Conservation (phyloP, 2,113 vertebrate species). For the Mustela lutreola region DNA sequence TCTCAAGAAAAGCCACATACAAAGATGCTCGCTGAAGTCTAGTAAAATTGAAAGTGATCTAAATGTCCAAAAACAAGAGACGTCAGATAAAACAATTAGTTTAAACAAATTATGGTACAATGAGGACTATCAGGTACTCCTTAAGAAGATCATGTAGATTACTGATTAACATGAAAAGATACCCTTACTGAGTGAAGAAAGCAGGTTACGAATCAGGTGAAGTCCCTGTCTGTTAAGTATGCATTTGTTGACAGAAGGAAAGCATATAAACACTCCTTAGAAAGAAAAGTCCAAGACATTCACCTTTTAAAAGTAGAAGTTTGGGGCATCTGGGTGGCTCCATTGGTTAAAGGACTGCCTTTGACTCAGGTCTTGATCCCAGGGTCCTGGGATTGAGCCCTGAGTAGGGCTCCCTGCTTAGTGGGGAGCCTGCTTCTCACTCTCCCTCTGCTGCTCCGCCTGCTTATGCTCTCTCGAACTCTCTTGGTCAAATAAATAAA, state of each 20-base stretch:
- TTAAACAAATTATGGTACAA: conserved; percentile 3
- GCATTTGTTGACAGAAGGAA: not conserved
- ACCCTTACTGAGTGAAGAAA: not conserved
- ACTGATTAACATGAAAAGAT: not conserved
- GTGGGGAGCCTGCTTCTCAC: too few relatives aligned
- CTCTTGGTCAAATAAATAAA: too few relatives aligned
- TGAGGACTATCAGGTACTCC: not conserved
- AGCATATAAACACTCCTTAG: not conserved
- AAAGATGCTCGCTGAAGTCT: not conserved
- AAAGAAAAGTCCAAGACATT: not conserved
- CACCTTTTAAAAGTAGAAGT: not conserved
- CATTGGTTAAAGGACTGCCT: too few relatives aligned
- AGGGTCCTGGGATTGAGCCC: too few relatives aligned
- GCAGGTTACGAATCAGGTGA: not conserved
- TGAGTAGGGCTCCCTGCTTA: too few relatives aligned
- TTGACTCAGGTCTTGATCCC: too few relatives aligned
- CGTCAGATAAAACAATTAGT: not conserved
- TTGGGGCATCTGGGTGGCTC: too few relatives aligned
- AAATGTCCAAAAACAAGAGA: not conserved
- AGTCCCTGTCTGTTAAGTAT: not conserved
- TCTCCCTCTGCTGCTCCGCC: too few relatives aligned
- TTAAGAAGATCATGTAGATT: not conserved
- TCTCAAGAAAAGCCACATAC: not conserved
- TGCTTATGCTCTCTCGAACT: too few relatives aligned
- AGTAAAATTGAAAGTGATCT: not conserved